Percentiles rank a stretch among this genome's conserved stretches.
Conservation (phyloP, 2,888 invertebrate genomes). For the Cetonia aurata region DNA sequence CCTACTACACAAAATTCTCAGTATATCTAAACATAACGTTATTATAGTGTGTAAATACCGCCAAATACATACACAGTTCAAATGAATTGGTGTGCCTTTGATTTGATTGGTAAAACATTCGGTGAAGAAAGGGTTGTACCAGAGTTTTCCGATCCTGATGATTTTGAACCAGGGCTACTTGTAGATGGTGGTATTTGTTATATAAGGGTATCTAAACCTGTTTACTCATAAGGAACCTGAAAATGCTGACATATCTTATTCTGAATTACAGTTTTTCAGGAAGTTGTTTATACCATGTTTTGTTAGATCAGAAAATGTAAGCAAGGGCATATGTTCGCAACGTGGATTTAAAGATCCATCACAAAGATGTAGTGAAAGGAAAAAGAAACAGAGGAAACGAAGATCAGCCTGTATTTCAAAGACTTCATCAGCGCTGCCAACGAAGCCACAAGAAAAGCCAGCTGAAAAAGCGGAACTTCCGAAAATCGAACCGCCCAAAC, state of each 20-base stretch:
- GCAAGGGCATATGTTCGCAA: slow-evolving; percentile 19
- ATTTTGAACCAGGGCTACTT: slow-evolving; percentile 59
- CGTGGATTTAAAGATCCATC: slow-evolving; percentile 29
- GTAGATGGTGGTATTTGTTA: slow-evolving; percentile 60
- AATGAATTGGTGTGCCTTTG: slow-evolving; percentile 29
- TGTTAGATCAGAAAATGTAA: slow-evolving; percentile 38
- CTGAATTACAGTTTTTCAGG: slow-evolving; percentile 43
- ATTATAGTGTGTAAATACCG: not conserved
- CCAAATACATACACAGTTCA: not conserved
- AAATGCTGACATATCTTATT: not conserved
- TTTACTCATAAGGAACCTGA: not conserved
- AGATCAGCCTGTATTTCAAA: not conserved
- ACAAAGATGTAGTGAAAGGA: slow-evolving; percentile 17
- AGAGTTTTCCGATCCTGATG: slow-evolving; percentile 56
- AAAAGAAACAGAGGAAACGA: slow-evolving; percentile 18
- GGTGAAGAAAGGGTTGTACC: slow-evolving; percentile 53
- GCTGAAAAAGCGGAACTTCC: not conserved
- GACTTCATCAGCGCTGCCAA: not conserved
- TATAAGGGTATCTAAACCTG: slow-evolving; percentile 47
- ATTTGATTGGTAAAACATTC: slow-evolving; percentile 45
- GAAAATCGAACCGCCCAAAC: not conserved
- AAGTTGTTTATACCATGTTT: slow-evolving; percentile 44
- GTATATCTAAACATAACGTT: slow-evolving; percentile 1
- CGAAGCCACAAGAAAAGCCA: slow-evolving; percentile 1
- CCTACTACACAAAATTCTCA: slow-evolving; percentile 31